These are phyloP conservation scores for Chrysemys picta DNA, from an alignment of 2,113 vertebrate genomes.

Conservation along the genomic window DNA sequence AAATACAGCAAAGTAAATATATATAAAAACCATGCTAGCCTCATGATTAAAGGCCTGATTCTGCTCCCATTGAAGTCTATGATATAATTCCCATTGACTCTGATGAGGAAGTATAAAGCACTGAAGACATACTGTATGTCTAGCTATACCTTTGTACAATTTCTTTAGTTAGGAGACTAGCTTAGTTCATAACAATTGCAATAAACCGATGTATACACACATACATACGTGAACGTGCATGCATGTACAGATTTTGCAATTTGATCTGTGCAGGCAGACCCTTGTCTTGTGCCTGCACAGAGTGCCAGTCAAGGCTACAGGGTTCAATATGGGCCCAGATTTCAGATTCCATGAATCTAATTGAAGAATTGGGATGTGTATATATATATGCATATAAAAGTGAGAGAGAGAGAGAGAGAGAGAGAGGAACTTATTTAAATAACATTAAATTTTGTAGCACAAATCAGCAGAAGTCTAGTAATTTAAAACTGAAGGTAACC, in stretches of 20 bases:
- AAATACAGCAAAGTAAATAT: background rate
- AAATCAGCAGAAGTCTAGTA: background rate
- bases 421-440: rapidly evolving
- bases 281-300: rapidly evolving
- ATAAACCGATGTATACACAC: background rate
- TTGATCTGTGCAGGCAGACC: rapidly evolving
- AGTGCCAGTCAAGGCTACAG: background rate
- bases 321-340: background rate
- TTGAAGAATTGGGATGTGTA: background rate
- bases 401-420: background rate
- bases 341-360: background rate
- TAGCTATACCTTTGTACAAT: background rate
- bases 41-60: rapidly evolving
- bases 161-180: background rate
- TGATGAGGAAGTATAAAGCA: background rate
- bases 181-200: background rate
- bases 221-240: rapidly evolving
- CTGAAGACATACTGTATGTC: background rate
- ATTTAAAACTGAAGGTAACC: background rate
- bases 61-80: background rate
- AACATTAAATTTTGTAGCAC: background rate
- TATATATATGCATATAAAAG: background rate
- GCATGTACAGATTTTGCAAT: background rate
- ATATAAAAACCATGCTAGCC: background rate
- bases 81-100: background rate